Conservation (phyloP, 2,113 vertebrate genomes). For the Salvelinus sp. region DNA sequence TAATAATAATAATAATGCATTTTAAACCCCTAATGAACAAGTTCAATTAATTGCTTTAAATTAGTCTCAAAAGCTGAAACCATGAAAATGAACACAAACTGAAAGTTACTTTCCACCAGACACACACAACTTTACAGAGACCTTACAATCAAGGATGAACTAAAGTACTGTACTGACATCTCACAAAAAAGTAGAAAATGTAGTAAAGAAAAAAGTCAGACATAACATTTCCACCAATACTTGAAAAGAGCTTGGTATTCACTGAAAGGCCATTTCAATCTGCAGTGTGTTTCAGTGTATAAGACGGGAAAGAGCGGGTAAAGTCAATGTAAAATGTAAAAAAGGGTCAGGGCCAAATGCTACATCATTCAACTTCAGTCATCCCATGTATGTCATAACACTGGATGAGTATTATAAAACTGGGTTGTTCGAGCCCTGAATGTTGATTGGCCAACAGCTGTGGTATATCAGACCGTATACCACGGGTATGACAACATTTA, state of each 20-base stretch:
- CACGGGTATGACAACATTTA: no score
- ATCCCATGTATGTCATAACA: background rate
- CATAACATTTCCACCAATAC: slow-evolving; percentile 1
- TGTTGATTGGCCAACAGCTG: no score
- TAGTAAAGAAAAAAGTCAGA: background rate
- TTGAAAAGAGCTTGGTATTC: no score
- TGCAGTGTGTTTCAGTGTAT: background rate
- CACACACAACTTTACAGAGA: slow-evolving; percentile 27
- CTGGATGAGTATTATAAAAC: background rate
- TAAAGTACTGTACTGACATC: slow-evolving; percentile 1
- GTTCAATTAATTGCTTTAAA: background rate
- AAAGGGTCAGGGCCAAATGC: slow-evolving; percentile 9
- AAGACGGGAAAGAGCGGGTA: background rate
- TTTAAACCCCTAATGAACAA: background rate
- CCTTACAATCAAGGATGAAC: slow-evolving; percentile 29
- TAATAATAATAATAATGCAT: background rate
- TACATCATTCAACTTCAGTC: slow-evolving; percentile 8
- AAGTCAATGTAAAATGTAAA: background rate
- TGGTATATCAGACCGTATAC: no score
- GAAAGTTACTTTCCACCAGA: background rate
- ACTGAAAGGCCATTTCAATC: background rate
- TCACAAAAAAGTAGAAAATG: background rate
- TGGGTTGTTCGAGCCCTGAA: no score
- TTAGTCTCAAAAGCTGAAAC: background rate
- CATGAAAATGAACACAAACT: background rate